Conservation (phyloP, 2,797 vertebrate genomes). For the Zenarchopterus dispar region DNA sequence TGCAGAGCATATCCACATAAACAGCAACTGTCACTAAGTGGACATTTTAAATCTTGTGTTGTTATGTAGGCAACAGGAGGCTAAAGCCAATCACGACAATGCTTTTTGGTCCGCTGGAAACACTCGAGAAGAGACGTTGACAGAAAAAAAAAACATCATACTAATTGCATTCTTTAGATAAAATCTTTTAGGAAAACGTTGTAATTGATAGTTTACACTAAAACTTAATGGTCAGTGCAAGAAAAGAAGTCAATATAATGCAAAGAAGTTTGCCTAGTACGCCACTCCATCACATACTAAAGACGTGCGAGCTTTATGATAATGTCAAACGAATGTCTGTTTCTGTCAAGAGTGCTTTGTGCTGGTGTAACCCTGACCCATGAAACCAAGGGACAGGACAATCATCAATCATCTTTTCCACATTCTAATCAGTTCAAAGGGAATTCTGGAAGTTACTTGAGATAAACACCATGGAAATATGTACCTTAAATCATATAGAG, state of each 20-base stretch:
- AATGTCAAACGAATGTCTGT: slow-evolving; percentile 23
- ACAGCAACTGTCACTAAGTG: slow-evolving; percentile 46
- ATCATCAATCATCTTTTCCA: slow-evolving; percentile 2
- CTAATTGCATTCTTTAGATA: slow-evolving; percentile 15
- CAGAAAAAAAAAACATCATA: background rate
- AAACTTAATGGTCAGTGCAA: slow-evolving; percentile 42
- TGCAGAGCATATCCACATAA: slow-evolving; percentile 50
- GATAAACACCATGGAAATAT: slow-evolving; percentile 35
- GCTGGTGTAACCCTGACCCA: slow-evolving; percentile 11
- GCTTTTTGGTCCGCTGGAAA: slow-evolving; percentile 68
- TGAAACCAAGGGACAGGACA: slow-evolving; percentile 11
- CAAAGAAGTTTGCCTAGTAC: slow-evolving; percentile 14
- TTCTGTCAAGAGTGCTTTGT: slow-evolving; percentile 37
- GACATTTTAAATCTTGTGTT: slow-evolving; percentile 38
- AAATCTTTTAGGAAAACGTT: slow-evolving; percentile 4
- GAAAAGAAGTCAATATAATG: background rate
- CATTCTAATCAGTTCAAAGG: slow-evolving; percentile 25
- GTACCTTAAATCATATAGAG: slow-evolving; percentile 30
- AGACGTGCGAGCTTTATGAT: slow-evolving; percentile 25
- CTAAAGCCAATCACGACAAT: slow-evolving; percentile 43
- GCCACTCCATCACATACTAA: slow-evolving; percentile 30
- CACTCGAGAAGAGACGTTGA: slow-evolving; percentile 4
- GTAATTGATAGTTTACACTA: slow-evolving; percentile 10
- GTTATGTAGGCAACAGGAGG: slow-evolving; percentile 52
- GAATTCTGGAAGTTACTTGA: slow-evolving; percentile 13